Percentiles rank a stretch among this genome's conserved stretches.
These are phyloP conservation scores for Coleophora flavipennella DNA, from an alignment of 2,888 invertebrate genomes.

Conservation along the genomic window DNA sequence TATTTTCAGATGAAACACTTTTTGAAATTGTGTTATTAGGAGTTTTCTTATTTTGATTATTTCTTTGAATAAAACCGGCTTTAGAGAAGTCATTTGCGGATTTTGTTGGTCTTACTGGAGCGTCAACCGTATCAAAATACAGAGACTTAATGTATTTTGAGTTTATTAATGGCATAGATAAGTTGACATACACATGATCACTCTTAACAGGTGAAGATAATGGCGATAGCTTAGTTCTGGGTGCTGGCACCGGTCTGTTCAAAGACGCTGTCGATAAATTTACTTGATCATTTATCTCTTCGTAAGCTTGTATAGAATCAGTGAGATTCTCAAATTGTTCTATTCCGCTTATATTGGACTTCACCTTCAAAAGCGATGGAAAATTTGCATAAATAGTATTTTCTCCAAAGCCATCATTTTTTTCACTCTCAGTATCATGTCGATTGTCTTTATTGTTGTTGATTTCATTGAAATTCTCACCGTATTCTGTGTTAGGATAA, in stretches of 20 bases:
- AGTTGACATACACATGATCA: constrained; percentile 73
- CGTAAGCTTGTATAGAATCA: constrained; percentile 78
- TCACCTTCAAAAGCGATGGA: constrained; percentile 44
- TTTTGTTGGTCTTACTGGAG: constrained; percentile 45
- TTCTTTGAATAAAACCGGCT: constrained; percentile 15
- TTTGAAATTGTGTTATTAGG: constrained; percentile 7
- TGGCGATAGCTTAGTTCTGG: constrained; percentile 62
- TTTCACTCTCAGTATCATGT: constrained; percentile 31
- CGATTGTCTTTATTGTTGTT: constrained; percentile 50
- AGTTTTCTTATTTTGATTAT: constrained; percentile 12
- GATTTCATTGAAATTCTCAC: constrained; percentile 61
- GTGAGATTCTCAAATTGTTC: constrained; percentile 76
- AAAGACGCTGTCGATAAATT: constrained; percentile 57
- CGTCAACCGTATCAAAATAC: constrained; percentile 47
- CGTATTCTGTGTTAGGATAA: constrained; percentile 64
- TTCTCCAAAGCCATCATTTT: constrained; percentile 26
- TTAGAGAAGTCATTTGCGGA: constrained; percentile 50
- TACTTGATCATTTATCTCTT: constrained; percentile 50
- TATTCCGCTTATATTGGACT: constrained; percentile 52
- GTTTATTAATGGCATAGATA: constrained; percentile 65
- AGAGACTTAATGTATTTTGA: constrained; percentile 36
- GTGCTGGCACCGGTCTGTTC: constrained; percentile 73
- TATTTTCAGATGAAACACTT: too few relatives aligned
- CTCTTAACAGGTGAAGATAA: constrained; percentile 47
- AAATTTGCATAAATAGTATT: constrained; percentile 61